These are phyloP conservation scores for Alentia gelatinosa DNA, from an alignment of 2,888 invertebrate species.

Conservation along the genomic window DNA sequence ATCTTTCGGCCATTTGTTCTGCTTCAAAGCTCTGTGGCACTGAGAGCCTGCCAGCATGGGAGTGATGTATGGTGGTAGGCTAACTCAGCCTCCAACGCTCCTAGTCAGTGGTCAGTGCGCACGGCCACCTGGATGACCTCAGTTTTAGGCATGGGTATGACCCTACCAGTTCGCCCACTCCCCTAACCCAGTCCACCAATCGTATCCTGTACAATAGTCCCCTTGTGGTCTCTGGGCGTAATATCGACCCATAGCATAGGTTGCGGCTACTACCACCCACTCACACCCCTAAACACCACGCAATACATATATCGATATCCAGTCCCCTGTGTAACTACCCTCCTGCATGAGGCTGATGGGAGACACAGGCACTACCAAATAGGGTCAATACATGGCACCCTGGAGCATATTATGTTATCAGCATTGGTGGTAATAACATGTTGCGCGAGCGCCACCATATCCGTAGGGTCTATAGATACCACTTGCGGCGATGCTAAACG, in stretches of 20 bases:
- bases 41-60: background rate
- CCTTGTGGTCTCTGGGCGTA: too few species aligned
- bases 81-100: background rate
- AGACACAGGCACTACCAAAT: background rate
- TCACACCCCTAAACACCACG: background rate
- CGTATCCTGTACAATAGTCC: too few species aligned
- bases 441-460: too few species aligned
- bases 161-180: too few species aligned
- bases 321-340: too few species aligned
- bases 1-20: conserved; percentile 39
- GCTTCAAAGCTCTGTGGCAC: background rate
- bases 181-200: too few species aligned
- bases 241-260: too few species aligned
- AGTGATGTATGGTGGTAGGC: conserved; percentile 12
- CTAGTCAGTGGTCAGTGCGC: background rate
- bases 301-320: background rate
- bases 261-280: background rate
- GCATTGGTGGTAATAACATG: background rate
- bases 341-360: too few species aligned
- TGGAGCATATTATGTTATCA: background rate
- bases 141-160: background rate
- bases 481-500: too few species aligned
- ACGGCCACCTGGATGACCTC: background rate
- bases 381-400: background rate
- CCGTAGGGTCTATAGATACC: too few species aligned